Conservation (phyloP, 2,113 vertebrate species). For the Catharus minimus region DNA sequence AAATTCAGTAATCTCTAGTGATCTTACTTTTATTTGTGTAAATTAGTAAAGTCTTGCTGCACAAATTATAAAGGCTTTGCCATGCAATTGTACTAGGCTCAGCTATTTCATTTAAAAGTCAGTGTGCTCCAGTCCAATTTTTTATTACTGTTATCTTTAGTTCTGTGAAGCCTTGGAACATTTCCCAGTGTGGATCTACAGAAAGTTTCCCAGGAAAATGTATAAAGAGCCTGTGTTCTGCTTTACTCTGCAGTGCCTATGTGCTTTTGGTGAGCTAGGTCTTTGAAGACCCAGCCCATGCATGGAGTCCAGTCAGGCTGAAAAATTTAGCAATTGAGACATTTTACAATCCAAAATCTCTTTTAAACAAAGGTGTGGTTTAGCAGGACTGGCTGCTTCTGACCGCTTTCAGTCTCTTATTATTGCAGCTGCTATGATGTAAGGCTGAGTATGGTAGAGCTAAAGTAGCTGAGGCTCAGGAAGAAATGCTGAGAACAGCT, state of each 20-base stretch:
- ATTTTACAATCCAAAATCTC: slow-evolving; percentile 46
- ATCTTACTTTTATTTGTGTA: background rate
- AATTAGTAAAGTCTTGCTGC: slow-evolving; percentile 24
- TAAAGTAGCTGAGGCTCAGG: slow-evolving; percentile 32
- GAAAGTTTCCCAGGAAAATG: slow-evolving; percentile 72
- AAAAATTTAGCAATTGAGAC: slow-evolving; percentile 42
- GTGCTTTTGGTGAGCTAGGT: slow-evolving; percentile 40
- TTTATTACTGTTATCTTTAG: slow-evolving; percentile 70
- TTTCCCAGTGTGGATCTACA: slow-evolving; percentile 74
- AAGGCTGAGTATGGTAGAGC: slow-evolving; percentile 29
- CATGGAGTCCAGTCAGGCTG: slow-evolving; percentile 45
- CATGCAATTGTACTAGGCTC: background rate
- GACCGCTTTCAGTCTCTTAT: slow-evolving; percentile 39
- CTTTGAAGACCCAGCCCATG: slow-evolving; percentile 52
- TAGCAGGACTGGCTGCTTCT: slow-evolving; percentile 36
- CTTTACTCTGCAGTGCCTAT: slow-evolving; percentile 37
- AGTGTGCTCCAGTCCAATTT: slow-evolving; percentile 39
- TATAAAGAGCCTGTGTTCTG: slow-evolving; percentile 71
- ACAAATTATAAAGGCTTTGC: slow-evolving; percentile 16
- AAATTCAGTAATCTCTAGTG: background rate
- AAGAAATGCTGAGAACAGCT: slow-evolving; percentile 62
- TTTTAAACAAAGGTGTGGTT: slow-evolving; percentile 62
- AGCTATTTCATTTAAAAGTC: slow-evolving; percentile 50
- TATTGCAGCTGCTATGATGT: slow-evolving; percentile 59
- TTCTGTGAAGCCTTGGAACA: slow-evolving; percentile 68